Percentiles rank a stretch among this genome's conserved stretches.
Conservation (phyloP, 2,113 vertebrate genomes). For the Dipodomys ordii region DNA sequence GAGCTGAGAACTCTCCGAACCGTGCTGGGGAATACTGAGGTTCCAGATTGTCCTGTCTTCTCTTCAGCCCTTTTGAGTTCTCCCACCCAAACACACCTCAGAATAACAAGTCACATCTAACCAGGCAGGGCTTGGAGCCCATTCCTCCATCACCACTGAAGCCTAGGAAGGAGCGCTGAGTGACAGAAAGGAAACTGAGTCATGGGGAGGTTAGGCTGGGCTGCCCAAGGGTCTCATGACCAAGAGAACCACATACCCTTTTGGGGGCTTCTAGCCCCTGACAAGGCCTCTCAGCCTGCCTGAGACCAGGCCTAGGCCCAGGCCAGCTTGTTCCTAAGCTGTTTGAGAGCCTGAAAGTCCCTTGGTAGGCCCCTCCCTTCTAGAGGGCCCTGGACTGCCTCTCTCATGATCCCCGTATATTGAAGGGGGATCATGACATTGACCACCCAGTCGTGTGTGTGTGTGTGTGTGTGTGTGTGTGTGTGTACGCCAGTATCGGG, state of each 20-base stretch:
- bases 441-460: no score
- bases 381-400: no score
- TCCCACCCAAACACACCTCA: conserved; percentile 56
- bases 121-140: background rate
- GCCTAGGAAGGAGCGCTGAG: background rate
- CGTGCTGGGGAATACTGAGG: background rate
- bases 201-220: background rate
- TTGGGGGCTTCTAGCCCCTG: background rate
- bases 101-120: conserved; percentile 72
- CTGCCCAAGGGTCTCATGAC: rapidly evolving
- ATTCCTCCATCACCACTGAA: background rate
- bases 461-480: no score
- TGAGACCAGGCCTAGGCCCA: background rate
- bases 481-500: no score
- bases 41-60: background rate
- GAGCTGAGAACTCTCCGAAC: conserved; percentile 26
- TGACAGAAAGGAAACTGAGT: background rate
- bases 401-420: background rate
- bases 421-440: background rate
- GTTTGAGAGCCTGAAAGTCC: background rate
- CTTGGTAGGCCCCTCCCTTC: background rate
- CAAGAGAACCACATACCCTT: background rate
- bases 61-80: conserved; percentile 22
- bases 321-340: background rate
- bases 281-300: background rate